Evolutionary conservation across 1,140 invertebrate species (phyloP), one percentile per base, ranked within the genome.

Genomic region (Brachionus koreanus): DNA sequence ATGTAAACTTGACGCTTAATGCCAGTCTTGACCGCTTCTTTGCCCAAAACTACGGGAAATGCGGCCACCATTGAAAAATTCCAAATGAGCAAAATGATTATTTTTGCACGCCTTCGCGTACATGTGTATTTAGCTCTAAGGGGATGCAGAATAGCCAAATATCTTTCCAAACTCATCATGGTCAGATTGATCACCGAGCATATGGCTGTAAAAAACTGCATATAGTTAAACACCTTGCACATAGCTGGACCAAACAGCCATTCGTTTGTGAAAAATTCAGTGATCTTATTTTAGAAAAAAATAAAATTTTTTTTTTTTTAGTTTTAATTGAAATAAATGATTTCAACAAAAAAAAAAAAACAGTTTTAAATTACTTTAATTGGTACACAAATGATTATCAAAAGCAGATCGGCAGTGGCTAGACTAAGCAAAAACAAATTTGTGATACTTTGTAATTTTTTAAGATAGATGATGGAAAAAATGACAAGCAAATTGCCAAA

Each of bases 101-200:
- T 92, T 88, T 94, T 93, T n/a, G 94, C 94, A 69, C 93, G 90
- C 12, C 90, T 89, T 0, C 93, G 93, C 0, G 94, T 95, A 0
- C 86, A 86, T 82, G 86, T 87, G 84, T 96, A 96, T 86, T 92
- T 92, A 12, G 92, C 92, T 85, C 90, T 91, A 35, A 97, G 90
- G 13, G 94, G 94, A 87, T 93, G 93, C 88, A 94, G 95, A 86
- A 97, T 95, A 81, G 94, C 95, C 87, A 95, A 95, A 94, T 94
- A 96, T 84, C 94, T 91, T 88, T 97, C 94, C 69, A 96, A 88
- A 84, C 92, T 93, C 89, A 94, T 93, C n/a, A 91, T 91, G 3
- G 93, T 93, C 10, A 94, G 88, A 0, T 93, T 94, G 10, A 93
- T 88, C 12, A 93, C 92, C 1, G 92, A 93, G 85, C 92, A 93